phyloP scores from a whole-genome alignment of 2,888 invertebrate species.

The Callyntrura sp. region DNA sequence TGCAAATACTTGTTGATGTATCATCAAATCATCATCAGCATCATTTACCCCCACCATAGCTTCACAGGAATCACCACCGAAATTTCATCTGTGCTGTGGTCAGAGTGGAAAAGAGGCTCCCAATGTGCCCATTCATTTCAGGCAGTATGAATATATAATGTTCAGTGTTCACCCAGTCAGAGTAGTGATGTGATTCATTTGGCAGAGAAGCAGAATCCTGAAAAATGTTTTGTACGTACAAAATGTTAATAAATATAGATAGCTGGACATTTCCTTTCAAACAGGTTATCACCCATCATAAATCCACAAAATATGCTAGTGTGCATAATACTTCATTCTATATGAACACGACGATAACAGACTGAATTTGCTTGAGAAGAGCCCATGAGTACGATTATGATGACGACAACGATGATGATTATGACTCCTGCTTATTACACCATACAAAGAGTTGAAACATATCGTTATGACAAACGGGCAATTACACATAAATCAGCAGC shows the following conservation, averaged over 20 bases:
- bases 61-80: constrained; percentile 8
- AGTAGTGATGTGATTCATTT: constrained; percentile 64
- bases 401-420: constrained; percentile 70
- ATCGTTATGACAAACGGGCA: constrained; percentile 78
- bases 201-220: constrained; percentile 42
- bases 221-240: constrained; percentile 44
- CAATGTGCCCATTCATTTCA: constrained; percentile 54
- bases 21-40: constrained; percentile 47
- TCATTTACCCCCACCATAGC: not conserved
- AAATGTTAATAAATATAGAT: constrained; percentile 61
- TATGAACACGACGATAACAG: constrained; percentile 78
- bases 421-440: constrained; percentile 75
- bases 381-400: constrained; percentile 60
- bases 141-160: constrained; percentile 8
- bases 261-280: constrained; percentile 80
- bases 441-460: constrained; percentile 75
- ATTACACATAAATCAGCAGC: constrained; percentile 76
- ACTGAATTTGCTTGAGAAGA: constrained; percentile 69
- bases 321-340: constrained; percentile 67
- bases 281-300: constrained; percentile 79
- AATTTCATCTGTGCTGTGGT: constrained; percentile 10
- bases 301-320: constrained; percentile 77
- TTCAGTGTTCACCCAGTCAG: not conserved
- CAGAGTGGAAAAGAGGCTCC: constrained; percentile 6
- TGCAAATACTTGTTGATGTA: constrained; percentile 70